Evolutionary conservation across 2,797 vertebrate species (phyloP).

Genomic region (Taenioides sp.): DNA sequence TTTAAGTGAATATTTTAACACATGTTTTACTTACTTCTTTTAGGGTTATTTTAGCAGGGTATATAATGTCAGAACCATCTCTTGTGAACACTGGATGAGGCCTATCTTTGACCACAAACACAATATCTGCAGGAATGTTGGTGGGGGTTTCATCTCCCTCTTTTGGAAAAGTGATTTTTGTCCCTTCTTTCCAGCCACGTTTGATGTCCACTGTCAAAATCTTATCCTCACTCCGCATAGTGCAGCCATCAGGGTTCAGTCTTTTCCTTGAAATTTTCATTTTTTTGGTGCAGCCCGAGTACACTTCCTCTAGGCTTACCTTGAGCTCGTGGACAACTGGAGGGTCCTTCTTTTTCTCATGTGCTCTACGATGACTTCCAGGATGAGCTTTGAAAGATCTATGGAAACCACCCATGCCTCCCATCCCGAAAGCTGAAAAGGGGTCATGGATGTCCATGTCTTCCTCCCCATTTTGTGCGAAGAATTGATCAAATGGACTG

Average conservation of each 20-base stretch:
- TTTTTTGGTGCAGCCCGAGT: slow-evolving; percentile 91
- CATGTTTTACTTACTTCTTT: slow-evolving; percentile 80
- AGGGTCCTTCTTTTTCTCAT: slow-evolving; percentile 90
- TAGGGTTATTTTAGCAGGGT: slow-evolving; percentile 87
- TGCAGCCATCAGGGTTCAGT: slow-evolving; percentile 91
- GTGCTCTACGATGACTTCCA: slow-evolving; percentile 53
- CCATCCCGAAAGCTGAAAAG: slow-evolving; percentile 86
- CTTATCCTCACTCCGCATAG: slow-evolving; percentile 91
- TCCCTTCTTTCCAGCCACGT: slow-evolving; percentile 98
- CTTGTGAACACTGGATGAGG: slow-evolving; percentile 90
- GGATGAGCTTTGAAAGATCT: slow-evolving; percentile 70
- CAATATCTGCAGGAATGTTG: slow-evolving; percentile 96
- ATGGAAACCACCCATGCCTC: slow-evolving; percentile 73
- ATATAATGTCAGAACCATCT: slow-evolving; percentile 92
- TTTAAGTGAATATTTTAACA: background rate
- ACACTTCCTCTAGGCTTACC: slow-evolving; percentile 96
- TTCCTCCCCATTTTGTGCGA: slow-evolving; percentile 84
- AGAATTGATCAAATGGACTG: slow-evolving; percentile 95
- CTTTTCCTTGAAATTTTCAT: slow-evolving; percentile 98
- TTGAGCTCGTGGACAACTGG: slow-evolving; percentile 93
- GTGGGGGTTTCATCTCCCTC: slow-evolving; percentile 93
- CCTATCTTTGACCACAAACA: slow-evolving; percentile 98
- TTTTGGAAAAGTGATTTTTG: slow-evolving; percentile 96
- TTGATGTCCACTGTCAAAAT: slow-evolving; percentile 97
- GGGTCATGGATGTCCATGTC: slow-evolving; percentile 92